phyloP scores from a whole-genome alignment of 2,113 vertebrate species.

The Suncus etruscus region DNA sequence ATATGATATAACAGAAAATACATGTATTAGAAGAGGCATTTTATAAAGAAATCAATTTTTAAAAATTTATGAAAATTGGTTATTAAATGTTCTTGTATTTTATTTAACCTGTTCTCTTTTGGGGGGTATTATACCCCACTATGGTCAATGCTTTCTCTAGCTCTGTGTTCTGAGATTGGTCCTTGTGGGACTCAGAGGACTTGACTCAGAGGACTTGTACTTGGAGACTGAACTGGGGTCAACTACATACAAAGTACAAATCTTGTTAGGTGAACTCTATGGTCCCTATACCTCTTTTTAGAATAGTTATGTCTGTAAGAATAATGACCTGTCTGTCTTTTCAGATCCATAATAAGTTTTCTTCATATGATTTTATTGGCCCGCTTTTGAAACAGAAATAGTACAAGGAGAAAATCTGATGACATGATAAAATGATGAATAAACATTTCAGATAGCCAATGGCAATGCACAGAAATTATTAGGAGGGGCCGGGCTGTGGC shows the following conservation, averaged over 20 bases:
- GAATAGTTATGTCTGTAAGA: background rate
- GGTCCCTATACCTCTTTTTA: constrained; percentile 14
- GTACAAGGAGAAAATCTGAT: too few relatives aligned
- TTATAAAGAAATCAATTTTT: constrained; percentile 61
- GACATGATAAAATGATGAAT: background rate
- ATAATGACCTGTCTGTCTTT: constrained; percentile 41
- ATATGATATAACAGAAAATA: constrained; percentile 6
- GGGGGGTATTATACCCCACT: too few relatives aligned
- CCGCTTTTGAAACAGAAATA: too few relatives aligned
- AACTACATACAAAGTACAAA: too few relatives aligned
- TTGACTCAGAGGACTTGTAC: too few relatives aligned
- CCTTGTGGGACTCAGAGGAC: too few relatives aligned
- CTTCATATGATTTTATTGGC: constrained; percentile 50
- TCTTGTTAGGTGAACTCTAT: too few relatives aligned
- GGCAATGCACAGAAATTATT: background rate
- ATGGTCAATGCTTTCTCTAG: too few relatives aligned
- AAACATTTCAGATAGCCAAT: constrained; percentile 24
- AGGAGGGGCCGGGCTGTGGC: too few relatives aligned
- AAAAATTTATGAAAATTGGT: constrained; percentile 55
- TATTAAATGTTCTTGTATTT: background rate
- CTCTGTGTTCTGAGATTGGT: too few relatives aligned
- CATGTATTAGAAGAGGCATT: constrained; percentile 38
- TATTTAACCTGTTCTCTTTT: constrained; percentile 37
- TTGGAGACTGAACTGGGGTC: too few relatives aligned
- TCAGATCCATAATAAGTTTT: constrained; percentile 54